Evolutionary conservation across 2,888 invertebrate genomes (phyloP), one percentile per base, ranked within the genome.

Genomic region (Scrobipalpa atriplicella): DNA sequence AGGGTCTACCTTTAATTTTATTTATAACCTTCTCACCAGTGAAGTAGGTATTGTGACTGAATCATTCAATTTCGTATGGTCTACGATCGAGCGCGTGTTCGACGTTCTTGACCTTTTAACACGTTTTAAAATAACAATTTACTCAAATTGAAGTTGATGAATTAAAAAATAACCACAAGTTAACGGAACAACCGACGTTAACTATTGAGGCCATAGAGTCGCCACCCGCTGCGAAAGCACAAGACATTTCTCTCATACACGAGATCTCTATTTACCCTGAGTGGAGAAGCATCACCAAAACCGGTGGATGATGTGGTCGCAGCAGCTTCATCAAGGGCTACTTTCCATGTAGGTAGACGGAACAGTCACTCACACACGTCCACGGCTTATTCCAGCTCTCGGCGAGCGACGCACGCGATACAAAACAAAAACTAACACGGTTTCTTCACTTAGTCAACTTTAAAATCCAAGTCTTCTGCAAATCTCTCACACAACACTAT

Each of bases 321-420:
- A 82, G 83, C 84, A 82, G 83, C 81, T 86, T 84, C 85, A 82
- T 82, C 81, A 84, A 89, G 84, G 85, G 84, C 84, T 83, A 89
- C 87, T 88, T 87, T 90, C 87, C 90, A 89, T 85, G 82, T 83
- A 85, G 80, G 82, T 82, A 84, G 85, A 85, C 80, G 80, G 81
- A 88, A 89, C 86, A 90, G 90, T 89, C 92, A 91, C 87, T 89
- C 86, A 90, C 90, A 90, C 90, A 87, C 86, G 89, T 83, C 82
- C 85, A 80, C 82, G 73, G 83, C 81, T 83, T 68, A 66, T 68
- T 83, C 80, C 83, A 85, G 82, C 85, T 84, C 83, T 79, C 81
- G 76, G 81, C 77, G 84, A 87, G 86, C 86, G 89, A 81, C 83
- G 88, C 90, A 90, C 91, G 91, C 89, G 90, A 90, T 89, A 80